phyloP scores from a whole-genome alignment of 53 echinoderm and acorn worm species.

The Hippasteria phrygiana region DNA sequence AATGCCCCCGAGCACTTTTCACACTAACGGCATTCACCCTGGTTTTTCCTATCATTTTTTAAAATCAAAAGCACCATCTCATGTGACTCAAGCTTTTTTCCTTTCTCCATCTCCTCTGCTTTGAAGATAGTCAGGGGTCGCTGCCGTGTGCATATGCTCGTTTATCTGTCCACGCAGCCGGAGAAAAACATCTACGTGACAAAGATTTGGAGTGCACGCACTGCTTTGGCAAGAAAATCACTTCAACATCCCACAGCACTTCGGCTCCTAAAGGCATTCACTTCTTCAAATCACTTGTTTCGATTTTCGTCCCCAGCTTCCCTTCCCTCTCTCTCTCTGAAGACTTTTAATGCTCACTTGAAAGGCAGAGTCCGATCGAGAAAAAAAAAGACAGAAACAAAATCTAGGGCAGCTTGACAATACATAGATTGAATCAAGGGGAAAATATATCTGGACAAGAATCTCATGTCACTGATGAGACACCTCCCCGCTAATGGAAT shows the following conservation, averaged over 20 bases:
- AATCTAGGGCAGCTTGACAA: neutral
- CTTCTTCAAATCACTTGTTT: neutral
- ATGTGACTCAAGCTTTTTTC: neutral
- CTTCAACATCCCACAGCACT: slow-evolving; percentile 2
- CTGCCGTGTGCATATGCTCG: neutral
- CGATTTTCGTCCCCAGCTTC: slow-evolving; percentile 4
- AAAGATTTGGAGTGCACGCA: no score
- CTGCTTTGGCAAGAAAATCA: slow-evolving; percentile 16
- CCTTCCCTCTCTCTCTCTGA: neutral
- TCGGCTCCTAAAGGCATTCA: neutral
- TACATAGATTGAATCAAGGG: neutral
- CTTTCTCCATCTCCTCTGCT: neutral
- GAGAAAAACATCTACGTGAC: slow-evolving; percentile 23
- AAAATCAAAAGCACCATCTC: neutral
- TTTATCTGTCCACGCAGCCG: neutral
- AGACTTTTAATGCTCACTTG: no score
- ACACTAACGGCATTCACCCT: neutral
- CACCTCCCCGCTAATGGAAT: slow-evolving; percentile 47
- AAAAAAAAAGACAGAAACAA: neutral
- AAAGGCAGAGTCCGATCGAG: neutral
- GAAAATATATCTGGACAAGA: slow-evolving; percentile 9
- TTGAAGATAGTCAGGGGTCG: neutral
- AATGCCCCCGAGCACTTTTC: neutral
- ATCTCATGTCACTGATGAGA: slow-evolving; percentile 10
- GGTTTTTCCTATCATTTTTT: neutral